Evolutionary conservation across 2,113 vertebrate genomes (phyloP), one percentile per base, ranked within the genome.

Genomic region (Tupaia chinensis): DNA sequence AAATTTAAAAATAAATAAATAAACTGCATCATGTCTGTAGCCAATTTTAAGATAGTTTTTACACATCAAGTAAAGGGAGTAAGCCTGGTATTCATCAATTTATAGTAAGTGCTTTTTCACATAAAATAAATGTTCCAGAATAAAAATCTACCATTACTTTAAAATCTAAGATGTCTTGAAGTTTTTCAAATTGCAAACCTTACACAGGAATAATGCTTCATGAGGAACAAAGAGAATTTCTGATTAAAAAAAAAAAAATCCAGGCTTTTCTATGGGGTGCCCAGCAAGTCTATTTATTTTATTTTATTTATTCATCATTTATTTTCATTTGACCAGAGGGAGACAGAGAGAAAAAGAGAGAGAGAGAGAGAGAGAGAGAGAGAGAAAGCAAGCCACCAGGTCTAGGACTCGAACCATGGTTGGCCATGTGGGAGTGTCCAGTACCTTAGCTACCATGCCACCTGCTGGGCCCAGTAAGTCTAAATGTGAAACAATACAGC

Each of bases 21-120:
- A 68, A 85, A 89, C 19, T 73, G 12, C 7, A 60, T 93, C 22
- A 78, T 32, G 73, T 78, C 56, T 82, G 73, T 7, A 93, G 60
- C 6, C 63, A 85, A 82, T 70, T 97, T 81, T 27, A 80, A 93
- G 91, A 69, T 16, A 77, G 20, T 13, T 70, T 80, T 92, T 69
- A 44, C 23, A n/a, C 5, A 77, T 32, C 70, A 80, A 44, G 12
- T 54, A 83, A 70, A 89, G 58, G 63, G 22, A 77, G 10, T 20
- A 78, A 93, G n/a, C 34, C 15, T 13, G 53, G 3, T 44, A 65
- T 82, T 83, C 7, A 54, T 78, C 87, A 89, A 73, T 76, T 73
- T 82, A 82, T 66, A 91, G 29, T 27, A 95, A 94, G 66, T 76
- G 27, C 66, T 95, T 94, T 60, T 96, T 70, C 23, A 87, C 2